Conservation (phyloP, 2,113 vertebrate species). For the Hystrix cristata region DNA sequence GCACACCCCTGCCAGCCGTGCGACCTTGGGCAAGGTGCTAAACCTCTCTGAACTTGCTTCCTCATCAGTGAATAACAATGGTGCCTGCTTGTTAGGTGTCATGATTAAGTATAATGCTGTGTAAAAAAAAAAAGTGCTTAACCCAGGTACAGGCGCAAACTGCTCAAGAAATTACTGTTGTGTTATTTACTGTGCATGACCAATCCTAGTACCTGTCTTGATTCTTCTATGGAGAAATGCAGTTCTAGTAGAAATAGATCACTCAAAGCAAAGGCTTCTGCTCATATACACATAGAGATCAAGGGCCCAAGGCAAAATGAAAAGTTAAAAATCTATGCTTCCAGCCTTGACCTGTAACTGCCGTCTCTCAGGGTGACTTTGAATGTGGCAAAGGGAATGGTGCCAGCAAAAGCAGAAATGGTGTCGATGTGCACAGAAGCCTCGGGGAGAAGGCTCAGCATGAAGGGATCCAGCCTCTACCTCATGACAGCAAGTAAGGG, state of each 20-base stretch:
- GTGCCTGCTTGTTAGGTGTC: background rate
- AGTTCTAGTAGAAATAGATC: constrained; percentile 18
- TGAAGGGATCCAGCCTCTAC: background rate
- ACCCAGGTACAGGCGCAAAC: background rate
- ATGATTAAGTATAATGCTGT: background rate
- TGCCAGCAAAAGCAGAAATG: background rate
- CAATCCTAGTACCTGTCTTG: background rate
- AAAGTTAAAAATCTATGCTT: background rate
- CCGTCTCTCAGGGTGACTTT: background rate
- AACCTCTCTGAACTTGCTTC: background rate
- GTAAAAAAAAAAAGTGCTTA: background rate
- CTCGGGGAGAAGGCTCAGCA: background rate
- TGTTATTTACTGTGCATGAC: background rate
- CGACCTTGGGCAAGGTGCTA: background rate
- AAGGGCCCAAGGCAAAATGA: background rate
- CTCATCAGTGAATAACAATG: background rate
- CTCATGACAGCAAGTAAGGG: background rate
- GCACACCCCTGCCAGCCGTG: too few species aligned
- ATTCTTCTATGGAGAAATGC: constrained; percentile 31
- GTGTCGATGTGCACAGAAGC: background rate
- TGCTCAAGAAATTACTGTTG: background rate
- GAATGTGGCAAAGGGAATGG: background rate
- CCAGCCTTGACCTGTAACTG: background rate
- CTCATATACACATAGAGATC: background rate
- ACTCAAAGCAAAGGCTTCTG: background rate